Evolutionary conservation across 2,888 invertebrate species (phyloP).

Genomic region (Steromphala cineraria): DNA sequence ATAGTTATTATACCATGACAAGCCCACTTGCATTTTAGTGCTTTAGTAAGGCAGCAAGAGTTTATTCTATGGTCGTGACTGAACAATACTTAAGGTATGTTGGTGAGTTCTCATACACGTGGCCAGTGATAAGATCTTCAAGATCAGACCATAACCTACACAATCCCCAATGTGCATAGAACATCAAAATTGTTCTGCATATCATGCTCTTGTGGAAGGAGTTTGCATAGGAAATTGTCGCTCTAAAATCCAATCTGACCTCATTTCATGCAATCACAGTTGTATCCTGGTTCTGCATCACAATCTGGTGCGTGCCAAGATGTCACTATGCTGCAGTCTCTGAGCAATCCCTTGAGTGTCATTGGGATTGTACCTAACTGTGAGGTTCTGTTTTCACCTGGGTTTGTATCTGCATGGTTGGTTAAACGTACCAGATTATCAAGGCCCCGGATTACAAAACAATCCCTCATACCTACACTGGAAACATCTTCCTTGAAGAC

Average conservation of each 20-base stretch:
- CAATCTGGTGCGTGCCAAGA: neutral
- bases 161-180: neutral
- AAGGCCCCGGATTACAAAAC: neutral
- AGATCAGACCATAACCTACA: neutral
- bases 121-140: neutral
- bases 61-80: too few species aligned
- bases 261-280: neutral
- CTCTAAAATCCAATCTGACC: neutral
- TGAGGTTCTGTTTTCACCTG: neutral
- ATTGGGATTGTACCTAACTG: conserved; percentile 16
- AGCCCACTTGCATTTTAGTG: too few species aligned
- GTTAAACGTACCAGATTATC: conserved; percentile 11
- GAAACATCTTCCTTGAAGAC: neutral
- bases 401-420: conserved; percentile 3
- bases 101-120: neutral
- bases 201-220: neutral
- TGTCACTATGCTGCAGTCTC: neutral
- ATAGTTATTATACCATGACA: too few species aligned
- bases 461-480: neutral
- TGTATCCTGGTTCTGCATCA: neutral
- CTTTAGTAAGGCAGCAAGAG: too few species aligned
- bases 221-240: neutral
- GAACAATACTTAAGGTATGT: too few species aligned
- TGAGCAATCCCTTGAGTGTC: conserved; percentile 15
- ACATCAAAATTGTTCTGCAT: neutral